Conservation (phyloP, 2,113 vertebrate species). For the Festucalex cinctus region DNA sequence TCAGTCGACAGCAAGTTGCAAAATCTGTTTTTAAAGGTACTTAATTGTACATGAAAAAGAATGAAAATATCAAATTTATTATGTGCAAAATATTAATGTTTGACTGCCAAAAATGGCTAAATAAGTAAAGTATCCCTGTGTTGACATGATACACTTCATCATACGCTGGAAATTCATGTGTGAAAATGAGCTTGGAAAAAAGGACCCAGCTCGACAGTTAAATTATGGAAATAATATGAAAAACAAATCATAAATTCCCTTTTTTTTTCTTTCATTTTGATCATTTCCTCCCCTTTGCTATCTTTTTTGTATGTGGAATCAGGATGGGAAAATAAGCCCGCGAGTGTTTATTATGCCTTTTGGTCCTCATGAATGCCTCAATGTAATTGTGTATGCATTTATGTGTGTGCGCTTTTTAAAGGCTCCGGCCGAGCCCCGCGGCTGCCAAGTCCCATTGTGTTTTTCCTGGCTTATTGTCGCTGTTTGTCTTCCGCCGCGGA, state of each 20-base stretch:
- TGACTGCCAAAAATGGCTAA: no score
- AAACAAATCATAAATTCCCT: neutral
- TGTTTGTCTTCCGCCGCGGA: conserved; percentile 2
- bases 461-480: conserved; percentile 9
- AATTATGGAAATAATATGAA: neutral
- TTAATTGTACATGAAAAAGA: no score
- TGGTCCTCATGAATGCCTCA: neutral
- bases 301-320: conserved; percentile 19
- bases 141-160: conserved; percentile 1
- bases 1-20: no score
- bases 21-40: no score
- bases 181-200: neutral
- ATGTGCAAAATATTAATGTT: no score
- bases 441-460: neutral
- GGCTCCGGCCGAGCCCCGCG: neutral
- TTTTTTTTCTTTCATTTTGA: conserved; percentile 23
- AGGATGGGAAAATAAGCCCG: conserved; percentile 6
- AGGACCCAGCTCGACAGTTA: neutral
- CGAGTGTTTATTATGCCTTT: conserved; percentile 22
- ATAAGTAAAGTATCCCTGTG: no score
- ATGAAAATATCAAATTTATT: no score
- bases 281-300: conserved; percentile 1
- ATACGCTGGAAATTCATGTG: neutral
- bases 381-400: conserved; percentile 3
- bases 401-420: neutral